These are phyloP conservation scores for Camponotus floridanus DNA, from an alignment of 1,140 invertebrate species.

Conservation along the genomic window DNA sequence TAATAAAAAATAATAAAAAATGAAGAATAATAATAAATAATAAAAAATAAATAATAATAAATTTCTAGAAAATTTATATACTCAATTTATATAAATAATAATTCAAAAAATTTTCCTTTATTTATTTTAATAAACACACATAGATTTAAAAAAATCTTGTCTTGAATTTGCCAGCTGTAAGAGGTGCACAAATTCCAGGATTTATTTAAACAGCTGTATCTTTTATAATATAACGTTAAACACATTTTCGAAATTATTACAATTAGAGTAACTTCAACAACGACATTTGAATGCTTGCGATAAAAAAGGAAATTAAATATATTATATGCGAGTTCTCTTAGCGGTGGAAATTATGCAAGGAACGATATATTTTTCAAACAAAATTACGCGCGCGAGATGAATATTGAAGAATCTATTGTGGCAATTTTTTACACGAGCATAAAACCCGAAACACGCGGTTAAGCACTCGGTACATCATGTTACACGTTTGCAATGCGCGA, in stretches of 20 bases:
- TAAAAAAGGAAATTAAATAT: not conserved
- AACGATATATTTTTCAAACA: not conserved
- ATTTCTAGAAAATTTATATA: too few species aligned
- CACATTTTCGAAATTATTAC: not conserved
- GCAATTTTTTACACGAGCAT: not conserved
- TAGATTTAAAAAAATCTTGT: too few species aligned
- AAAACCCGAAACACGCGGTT: not conserved
- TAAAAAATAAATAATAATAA: too few species aligned
- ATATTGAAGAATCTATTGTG: slow-evolving; percentile 10
- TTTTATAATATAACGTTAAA: not conserved
- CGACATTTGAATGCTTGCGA: not conserved
- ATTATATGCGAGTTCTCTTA: not conserved
- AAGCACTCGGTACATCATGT: slow-evolving; percentile 42
- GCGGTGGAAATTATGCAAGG: not conserved
- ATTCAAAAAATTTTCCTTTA: too few species aligned
- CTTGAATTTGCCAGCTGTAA: not conserved
- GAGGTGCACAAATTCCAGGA: not conserved
- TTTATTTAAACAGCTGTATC: not conserved
- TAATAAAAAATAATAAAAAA: too few species aligned
- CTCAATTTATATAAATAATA: too few species aligned
- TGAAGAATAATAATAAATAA: too few species aligned
- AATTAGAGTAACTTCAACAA: not conserved
- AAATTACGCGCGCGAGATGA: not conserved
- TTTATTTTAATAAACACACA: too few species aligned
- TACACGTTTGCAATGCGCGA: slow-evolving; percentile 35